Base-by-base conservation (phyloP, 2,888 invertebrate genomes). In the Drosophila putrida region DNA sequence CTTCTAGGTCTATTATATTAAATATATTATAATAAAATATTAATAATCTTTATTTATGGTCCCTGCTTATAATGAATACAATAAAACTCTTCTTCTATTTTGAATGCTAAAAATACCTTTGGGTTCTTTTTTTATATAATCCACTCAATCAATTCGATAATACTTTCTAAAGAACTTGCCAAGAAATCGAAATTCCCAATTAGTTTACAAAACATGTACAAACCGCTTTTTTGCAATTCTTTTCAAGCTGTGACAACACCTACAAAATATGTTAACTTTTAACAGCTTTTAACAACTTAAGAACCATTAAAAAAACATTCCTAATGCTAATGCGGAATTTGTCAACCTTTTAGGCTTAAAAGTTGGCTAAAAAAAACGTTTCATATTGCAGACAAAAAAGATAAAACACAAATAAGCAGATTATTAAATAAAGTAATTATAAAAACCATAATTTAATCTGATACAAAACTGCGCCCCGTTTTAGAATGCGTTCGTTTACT, bases 401-500 rank as follows among this genome's bases (percentile, higher is more conserved):
- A 11, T 6, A 39, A 20, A 9, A 2, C 20, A 20, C 20, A 20
- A 20, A 20, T 20, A 20, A 1, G 20, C 49, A 1, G 31, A 8
- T 39, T 59, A 49, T 59, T 39, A 28, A 51, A 43, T 51, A 35
- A 15, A 44, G 15, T 50, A 57, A 57, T 50, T 10, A 64, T 13
- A 50, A 38, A 49, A 50, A 60, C 8, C 50, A 64, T 15, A 43
- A 44, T 62, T 60, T 47, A 44, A 58, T 28, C 13, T 44, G 47
- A 44, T 25, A 6, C 9, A 25, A 44, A 46, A 31, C 46, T 31
- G 44, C 43, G 31, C 36, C 61, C 10, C 27, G n/a, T n/a, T 15
- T 33, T 35, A 47, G 60, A 78, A 78, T 74, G 62, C 69, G 61
- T 66, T 38, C 28, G 61, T 41, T 20, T 27, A 51, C 54, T 49